A percentile compares a stretch with the other conserved stretches of the same genome.
phyloP scores from a whole-genome alignment of 2,797 vertebrate genomes.

The Vireo griseus region DNA sequence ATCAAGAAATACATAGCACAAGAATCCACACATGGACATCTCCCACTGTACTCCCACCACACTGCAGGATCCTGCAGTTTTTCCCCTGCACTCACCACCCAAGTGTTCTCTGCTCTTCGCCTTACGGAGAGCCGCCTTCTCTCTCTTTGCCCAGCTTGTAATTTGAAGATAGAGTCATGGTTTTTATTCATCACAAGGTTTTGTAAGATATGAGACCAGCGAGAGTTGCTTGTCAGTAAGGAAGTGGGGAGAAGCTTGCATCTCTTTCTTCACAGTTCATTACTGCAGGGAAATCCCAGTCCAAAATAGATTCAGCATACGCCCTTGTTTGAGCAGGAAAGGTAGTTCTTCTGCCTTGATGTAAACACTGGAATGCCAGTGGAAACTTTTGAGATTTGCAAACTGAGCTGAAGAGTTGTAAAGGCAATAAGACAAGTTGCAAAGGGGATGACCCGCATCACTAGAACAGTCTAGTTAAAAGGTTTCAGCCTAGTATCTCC shows the following conservation, averaged over 20 bases:
- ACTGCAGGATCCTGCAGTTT: not conserved
- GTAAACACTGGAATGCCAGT: not conserved
- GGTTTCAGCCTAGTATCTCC: not conserved
- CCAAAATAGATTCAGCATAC: not conserved
- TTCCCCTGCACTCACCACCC: not conserved
- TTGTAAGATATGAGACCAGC: not conserved
- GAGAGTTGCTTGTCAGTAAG: not conserved
- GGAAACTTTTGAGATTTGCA: not conserved
- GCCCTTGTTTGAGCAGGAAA: not conserved
- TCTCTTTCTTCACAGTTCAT: not conserved
- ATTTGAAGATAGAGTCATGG: not conserved
- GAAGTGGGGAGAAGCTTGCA: not conserved
- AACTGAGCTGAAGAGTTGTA: not conserved
- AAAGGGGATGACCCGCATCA: not conserved
- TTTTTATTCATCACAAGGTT: not conserved
- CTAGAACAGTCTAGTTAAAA: not conserved
- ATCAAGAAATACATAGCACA: not conserved
- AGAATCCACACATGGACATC: not conserved
- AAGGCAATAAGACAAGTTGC: not conserved
- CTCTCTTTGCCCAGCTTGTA: not conserved
- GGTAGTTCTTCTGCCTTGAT: not conserved
- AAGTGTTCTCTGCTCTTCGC: not conserved
- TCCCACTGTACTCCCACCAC: not conserved
- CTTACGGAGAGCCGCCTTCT: not conserved
- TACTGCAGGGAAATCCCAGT: not conserved